A percentile compares a stretch with the other conserved stretches of the same genome.
These are phyloP conservation scores for Ostrea edulis DNA, from an alignment of 1,140 invertebrate genomes.

Conservation along the genomic window DNA sequence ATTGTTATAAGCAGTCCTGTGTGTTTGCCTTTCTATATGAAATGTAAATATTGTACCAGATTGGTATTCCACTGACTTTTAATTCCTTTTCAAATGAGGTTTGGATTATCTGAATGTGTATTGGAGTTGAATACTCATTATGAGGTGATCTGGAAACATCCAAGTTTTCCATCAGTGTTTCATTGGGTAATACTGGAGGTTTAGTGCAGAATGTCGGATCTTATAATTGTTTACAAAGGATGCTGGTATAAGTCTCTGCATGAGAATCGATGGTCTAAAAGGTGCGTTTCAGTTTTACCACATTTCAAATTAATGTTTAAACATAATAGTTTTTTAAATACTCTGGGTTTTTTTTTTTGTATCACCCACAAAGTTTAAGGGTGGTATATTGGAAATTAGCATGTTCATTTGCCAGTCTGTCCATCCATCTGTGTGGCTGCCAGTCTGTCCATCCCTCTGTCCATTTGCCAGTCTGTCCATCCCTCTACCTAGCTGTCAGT, in stretches of 20 bases:
- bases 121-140: background rate
- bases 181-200: background rate
- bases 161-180: background rate
- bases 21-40: constrained; percentile 29
- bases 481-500: no score
- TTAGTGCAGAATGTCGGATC: background rate
- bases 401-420: no score
- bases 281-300: background rate
- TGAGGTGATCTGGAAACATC: background rate
- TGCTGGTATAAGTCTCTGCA: constrained; percentile 24
- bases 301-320: background rate
- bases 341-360: no score
- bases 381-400: no score
- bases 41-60: constrained; percentile 21
- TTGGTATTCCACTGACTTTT: constrained; percentile 5
- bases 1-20: background rate
- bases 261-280: constrained; percentile 15
- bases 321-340: background rate
- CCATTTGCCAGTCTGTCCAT: no score
- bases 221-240: background rate
- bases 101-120: constrained; percentile 25
- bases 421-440: no score
- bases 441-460: no score
- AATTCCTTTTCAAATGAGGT: constrained; percentile 22
- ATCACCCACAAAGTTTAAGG: no score